These are phyloP conservation scores for Neosilurus hyrtlii DNA, from an alignment of 2,797 vertebrate species.

Conservation along the genomic window DNA sequence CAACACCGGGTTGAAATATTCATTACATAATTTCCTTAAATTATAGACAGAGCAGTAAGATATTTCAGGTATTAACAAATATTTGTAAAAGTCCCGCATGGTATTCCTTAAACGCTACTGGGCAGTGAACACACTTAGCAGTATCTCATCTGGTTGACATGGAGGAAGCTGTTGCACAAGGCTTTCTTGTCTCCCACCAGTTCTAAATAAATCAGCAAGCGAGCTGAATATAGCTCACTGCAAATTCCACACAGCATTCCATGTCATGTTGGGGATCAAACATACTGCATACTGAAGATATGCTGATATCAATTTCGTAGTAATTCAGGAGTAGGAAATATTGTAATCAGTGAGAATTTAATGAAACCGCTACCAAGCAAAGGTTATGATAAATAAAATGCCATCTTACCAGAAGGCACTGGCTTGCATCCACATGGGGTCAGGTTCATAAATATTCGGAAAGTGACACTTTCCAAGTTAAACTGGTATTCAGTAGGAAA, in stretches of 20 bases:
- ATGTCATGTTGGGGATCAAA: conserved; percentile 52
- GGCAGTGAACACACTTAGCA: conserved; percentile 50
- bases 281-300: conserved; percentile 6
- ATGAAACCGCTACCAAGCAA: too few species aligned
- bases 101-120: conserved; percentile 33
- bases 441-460: too few species aligned
- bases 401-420: conserved; percentile 46
- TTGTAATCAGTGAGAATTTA: neutral
- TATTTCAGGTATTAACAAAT: neutral
- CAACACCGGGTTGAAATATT: conserved; percentile 63
- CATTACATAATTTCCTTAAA: neutral
- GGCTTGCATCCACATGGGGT: neutral
- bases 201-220: conserved; percentile 59
- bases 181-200: conserved; percentile 57
- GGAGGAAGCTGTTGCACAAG: conserved; percentile 58
- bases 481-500: too few species aligned
- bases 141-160: conserved; percentile 55
- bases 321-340: neutral
- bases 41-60: neutral
- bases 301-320: conserved; percentile 4
- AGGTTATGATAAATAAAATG: conserved; percentile 18
- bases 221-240: conserved; percentile 39
- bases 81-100: conserved; percentile 3
- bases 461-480: too few species aligned
- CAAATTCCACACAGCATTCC: conserved; percentile 46